Base-by-base conservation (phyloP, 2,797 vertebrate genomes). In the Enteromius anoplus region DNA sequence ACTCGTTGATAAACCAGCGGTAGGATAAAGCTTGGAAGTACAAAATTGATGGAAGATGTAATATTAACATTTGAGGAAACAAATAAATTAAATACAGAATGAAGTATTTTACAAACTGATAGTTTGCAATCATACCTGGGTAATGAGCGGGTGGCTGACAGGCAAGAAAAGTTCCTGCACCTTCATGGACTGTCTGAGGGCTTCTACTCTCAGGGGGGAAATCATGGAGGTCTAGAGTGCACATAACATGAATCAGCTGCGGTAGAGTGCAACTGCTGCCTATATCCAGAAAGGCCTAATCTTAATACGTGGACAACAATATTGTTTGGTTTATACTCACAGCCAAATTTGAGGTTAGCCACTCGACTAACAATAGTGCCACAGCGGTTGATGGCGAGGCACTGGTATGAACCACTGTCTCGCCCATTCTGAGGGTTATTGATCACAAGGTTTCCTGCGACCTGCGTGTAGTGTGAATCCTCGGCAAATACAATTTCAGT, bases 121-220 rank as follows among this genome's bases (percentile, higher is more conserved):
- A 1, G 29, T 42, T 58, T 34, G 51, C 1, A 19, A 37, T 45
- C 8, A 91, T 88, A 99, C 98, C 97, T 94, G 98, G 98, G 89
- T 99, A 99, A 91, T 99, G 98, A 75, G 95, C 93, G 0, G 98
- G 97, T 0, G 97, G 96, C 83, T 96, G 96, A 89, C 98, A 99
- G 85, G 96, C 87, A 12, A 98, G 87, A 91, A 97, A 96, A 11
- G 96, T 94, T 21, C 97, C 98, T 84, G 92, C 90, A 21, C 97
- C 97, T 87, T 98, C 97, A 0, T 95, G 92, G 7, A 94, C 95
- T 29, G 93, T 98, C 90, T 97, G 95, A 0, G 96, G 96, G 84
- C 95, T 96, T 85, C 97, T 93, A 78, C 94, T 95, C 80, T 98
- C 97, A 0, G 96, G 93, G 0, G 97, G 95, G 89, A 99, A 99